Evolutionary conservation across 2,113 vertebrate genomes (phyloP).

Genomic region (Chunga burmeisteri): DNA sequence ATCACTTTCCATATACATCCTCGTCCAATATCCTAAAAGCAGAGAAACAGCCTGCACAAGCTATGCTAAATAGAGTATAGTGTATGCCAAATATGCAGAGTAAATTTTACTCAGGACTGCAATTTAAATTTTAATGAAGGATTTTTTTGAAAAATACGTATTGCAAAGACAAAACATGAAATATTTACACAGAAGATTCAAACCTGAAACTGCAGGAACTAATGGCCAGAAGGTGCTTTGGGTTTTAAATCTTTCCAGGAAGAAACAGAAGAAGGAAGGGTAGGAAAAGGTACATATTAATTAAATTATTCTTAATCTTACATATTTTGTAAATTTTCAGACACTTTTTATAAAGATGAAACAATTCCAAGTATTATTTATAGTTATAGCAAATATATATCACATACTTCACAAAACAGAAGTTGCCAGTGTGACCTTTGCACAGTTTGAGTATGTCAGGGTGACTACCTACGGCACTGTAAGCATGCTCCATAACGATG

Average conservation of each 20-base stretch:
- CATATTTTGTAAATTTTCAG: neutral
- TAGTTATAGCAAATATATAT: neutral
- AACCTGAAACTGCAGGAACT: neutral
- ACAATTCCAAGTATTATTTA: neutral
- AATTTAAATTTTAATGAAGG: slow-evolving; percentile 1
- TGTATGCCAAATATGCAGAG: neutral
- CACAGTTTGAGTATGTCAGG: neutral
- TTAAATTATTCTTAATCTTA: neutral
- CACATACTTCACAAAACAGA: neutral
- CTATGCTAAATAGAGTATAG: neutral
- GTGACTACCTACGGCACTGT: neutral
- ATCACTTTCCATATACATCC: neutral
- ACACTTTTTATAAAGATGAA: neutral
- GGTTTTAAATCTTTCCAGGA: neutral
- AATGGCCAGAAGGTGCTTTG: neutral
- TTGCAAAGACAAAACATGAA: slow-evolving; percentile 8
- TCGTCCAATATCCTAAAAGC: neutral
- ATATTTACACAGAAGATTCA: neutral
- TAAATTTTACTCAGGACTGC: neutral
- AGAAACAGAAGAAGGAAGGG: neutral
- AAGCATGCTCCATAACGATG: accelerated
- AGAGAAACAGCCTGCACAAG: neutral
- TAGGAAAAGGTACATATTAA: neutral
- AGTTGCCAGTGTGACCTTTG: neutral
- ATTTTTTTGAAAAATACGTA: neutral